Evolutionary conservation across 2,888 invertebrate species (phyloP), one percentile per base, ranked within the genome.

Genomic region (Conchocele bisecta): DNA sequence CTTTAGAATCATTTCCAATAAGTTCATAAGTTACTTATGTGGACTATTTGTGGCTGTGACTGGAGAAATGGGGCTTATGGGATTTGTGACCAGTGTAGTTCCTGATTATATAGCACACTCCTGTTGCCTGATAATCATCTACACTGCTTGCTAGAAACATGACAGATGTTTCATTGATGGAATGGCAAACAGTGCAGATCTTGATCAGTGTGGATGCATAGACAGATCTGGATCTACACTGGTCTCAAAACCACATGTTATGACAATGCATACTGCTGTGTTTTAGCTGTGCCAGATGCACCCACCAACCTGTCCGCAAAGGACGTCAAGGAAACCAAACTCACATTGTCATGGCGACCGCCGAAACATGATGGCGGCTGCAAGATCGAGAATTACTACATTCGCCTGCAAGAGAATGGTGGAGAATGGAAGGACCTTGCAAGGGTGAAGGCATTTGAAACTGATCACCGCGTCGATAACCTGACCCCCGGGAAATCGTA

Each of bases 341-440:
- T 87, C 54, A 84, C 83, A 24, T 66, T 91, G 60, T 74, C 81
- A 59, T 92, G 92, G 92, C 88, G 86, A 37, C 85, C 91, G 22
- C 92, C 92, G 3, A 82, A 85, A 28, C 87, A 91, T 54, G 87
- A 90, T 74, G 91, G 91, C 17, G 91, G 90, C 11, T 80, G 88
- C 28, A 88, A 89, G 59, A 83, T 91, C 71, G 87, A 85, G n/a
- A 86, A 84, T 9, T 91, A 89, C 82, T 70, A 83, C 24, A 75
- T 91, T 13, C 87, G 89, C 54, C 70, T 84, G 73, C 83, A 83
- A 39, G 96, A 97, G 61, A 79, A 82, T 37, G 97, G 79, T 58
- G 74, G 65, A 24, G 81, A 81, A 41, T 98, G 98, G 98, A 93
- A 97, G 89, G 93, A 96, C 66, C 97, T 98, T 77, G 95, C 96